Evolutionary conservation across 2,113 vertebrate species (phyloP).

Genomic region (Phaetusa simplex): DNA sequence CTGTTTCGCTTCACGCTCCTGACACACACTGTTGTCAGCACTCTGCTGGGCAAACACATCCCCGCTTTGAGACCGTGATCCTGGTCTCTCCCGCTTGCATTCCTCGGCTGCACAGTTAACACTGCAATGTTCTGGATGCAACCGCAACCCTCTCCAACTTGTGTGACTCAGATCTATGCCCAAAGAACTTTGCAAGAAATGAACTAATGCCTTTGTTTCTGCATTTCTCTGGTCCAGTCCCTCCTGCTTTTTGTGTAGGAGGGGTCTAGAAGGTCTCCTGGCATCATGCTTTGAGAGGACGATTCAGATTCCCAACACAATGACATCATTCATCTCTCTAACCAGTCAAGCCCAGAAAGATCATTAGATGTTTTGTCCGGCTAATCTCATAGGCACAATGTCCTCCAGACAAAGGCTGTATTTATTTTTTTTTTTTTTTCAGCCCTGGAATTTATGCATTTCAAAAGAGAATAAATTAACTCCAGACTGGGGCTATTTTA

Average conservation of each 20-base stretch:
- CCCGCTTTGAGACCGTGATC: accelerated
- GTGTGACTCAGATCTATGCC: background rate
- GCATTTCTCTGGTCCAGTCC: background rate
- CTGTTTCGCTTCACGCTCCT: background rate
- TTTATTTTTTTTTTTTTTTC: background rate
- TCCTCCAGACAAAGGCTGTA: background rate
- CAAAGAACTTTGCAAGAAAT: background rate
- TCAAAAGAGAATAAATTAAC: background rate
- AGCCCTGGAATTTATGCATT: background rate
- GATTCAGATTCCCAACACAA: background rate
- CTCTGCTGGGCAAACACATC: background rate
- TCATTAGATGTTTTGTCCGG: conserved; percentile 38
- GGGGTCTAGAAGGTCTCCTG: background rate
- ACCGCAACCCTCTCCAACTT: background rate
- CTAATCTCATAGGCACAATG: conserved; percentile 22
- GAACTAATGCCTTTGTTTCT: background rate
- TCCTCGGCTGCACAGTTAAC: background rate
- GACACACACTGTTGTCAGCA: background rate
- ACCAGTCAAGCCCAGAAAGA: background rate
- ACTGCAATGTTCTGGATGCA: background rate
- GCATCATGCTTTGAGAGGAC: background rate
- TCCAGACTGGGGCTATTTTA: background rate
- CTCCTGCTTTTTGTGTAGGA: conserved; percentile 10
- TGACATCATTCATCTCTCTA: conserved; percentile 21
- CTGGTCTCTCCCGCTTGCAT: background rate